Conservation (phyloP, 2,888 invertebrate genomes). For the Melangyna quadrimaculata region DNA sequence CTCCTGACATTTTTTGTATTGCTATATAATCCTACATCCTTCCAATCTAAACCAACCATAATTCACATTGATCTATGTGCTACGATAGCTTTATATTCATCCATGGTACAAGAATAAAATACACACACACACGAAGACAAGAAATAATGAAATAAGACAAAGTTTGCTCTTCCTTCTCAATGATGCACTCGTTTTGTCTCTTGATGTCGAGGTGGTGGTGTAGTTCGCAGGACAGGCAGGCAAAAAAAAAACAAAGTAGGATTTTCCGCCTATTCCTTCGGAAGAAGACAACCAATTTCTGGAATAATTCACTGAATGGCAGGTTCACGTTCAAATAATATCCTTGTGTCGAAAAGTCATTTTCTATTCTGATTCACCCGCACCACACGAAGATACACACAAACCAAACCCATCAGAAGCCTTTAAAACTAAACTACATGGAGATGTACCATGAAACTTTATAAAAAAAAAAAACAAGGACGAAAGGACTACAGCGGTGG, state of each 20-base stretch:
- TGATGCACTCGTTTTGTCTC: background rate
- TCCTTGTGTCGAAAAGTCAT: constrained; percentile 57
- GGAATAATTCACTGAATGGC: constrained; percentile 33
- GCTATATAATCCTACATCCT: constrained; percentile 20
- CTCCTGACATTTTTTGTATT: background rate
- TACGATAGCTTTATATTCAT: constrained; percentile 29
- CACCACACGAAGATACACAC: background rate
- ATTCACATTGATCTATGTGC: constrained; percentile 52
- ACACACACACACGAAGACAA: background rate
- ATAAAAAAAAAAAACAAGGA: background rate
- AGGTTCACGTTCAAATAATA: constrained; percentile 57
- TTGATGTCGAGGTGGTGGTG: background rate
- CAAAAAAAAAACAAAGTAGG: background rate
- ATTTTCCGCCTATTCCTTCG: background rate
- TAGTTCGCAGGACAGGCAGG: background rate
- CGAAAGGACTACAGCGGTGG: background rate
- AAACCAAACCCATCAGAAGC: constrained; percentile 18
- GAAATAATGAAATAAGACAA: background rate
- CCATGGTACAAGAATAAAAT: background rate
- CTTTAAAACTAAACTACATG: constrained; percentile 20
- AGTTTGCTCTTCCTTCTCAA: background rate
- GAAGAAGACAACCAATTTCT: constrained; percentile 4
- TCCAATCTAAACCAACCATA: constrained; percentile 43
- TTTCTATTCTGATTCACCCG: constrained; percentile 6
- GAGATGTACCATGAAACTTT: background rate